These are phyloP conservation scores for Hippocampus comes DNA, from an alignment of 2,113 vertebrate genomes.

Conservation along the genomic window DNA sequence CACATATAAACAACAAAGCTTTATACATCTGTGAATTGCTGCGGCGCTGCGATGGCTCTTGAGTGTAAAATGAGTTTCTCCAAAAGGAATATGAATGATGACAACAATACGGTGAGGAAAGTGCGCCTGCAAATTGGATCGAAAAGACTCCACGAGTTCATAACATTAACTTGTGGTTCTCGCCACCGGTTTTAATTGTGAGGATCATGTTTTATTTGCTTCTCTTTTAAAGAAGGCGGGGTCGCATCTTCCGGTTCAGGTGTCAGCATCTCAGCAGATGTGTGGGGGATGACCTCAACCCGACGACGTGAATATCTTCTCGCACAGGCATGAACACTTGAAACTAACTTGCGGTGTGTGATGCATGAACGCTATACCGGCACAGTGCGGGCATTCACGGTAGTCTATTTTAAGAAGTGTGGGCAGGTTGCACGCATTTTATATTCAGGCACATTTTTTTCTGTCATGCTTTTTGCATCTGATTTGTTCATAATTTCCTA, in stretches of 20 bases:
- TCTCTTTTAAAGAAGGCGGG: background rate
- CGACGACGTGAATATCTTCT: background rate
- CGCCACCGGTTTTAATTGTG: background rate
- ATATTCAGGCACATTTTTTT: background rate
- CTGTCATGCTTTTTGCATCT: background rate
- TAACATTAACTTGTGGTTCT: background rate
- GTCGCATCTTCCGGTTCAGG: background rate
- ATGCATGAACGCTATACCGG: background rate
- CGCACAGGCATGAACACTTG: background rate
- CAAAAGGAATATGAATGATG: constrained; percentile 3
- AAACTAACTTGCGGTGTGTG: background rate
- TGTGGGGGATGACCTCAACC: constrained; percentile 3
- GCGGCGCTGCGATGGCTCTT: background rate
- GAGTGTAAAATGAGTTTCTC: constrained; percentile 4
- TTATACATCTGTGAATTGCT: constrained; percentile 4
- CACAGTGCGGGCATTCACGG: background rate
- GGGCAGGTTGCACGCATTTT: background rate
- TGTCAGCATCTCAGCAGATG: background rate
- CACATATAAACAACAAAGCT: constrained; percentile 1
- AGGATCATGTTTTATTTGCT: background rate
- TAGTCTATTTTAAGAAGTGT: constrained; percentile 13
- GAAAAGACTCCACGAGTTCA: constrained; percentile 1
- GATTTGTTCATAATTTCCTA: background rate
- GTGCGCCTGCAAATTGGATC: constrained; percentile 5
- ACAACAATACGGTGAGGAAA: background rate